Conservation (phyloP, 2,888 invertebrate genomes). For the Exocentrus adspersus region DNA sequence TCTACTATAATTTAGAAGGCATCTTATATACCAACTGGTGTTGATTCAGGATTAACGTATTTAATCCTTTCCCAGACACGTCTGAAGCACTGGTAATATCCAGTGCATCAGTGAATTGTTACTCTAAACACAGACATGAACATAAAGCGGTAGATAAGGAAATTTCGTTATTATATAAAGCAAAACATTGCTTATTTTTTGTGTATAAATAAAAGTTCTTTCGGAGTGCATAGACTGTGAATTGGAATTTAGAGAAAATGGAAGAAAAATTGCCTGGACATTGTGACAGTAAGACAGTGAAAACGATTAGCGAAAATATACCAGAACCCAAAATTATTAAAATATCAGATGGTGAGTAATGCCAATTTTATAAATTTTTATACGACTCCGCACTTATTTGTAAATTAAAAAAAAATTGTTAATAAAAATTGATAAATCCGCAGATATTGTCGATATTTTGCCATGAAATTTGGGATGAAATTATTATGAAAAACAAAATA, state of each 20-base stretch:
- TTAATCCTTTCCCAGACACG: not conserved
- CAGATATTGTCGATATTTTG: too few relatives aligned
- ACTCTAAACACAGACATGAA: not conserved
- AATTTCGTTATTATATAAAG: not conserved
- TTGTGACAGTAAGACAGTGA: not conserved
- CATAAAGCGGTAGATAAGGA: not conserved
- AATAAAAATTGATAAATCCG: too few relatives aligned
- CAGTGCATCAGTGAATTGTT: not conserved
- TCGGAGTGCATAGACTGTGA: not conserved
- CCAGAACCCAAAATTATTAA: not conserved
- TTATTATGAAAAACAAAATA: too few relatives aligned
- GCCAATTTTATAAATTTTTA: not conserved
- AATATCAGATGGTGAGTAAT: not conserved
- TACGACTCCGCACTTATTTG: too few relatives aligned
- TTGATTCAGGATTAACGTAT: not conserved
- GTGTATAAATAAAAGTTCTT: not conserved
- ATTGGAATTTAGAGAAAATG: not conserved
- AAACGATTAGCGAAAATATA: not conserved
- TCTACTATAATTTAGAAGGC: not conserved
- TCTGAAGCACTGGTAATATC: not conserved
- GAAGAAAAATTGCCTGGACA: not conserved
- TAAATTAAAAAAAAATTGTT: too few relatives aligned
- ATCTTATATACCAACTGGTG: not conserved
- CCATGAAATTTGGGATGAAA: too few relatives aligned
- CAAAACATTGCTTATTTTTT: not conserved